These are phyloP conservation scores for Lottia gigantea DNA, from an alignment of 2,888 invertebrate genomes.

Conservation along the genomic window DNA sequence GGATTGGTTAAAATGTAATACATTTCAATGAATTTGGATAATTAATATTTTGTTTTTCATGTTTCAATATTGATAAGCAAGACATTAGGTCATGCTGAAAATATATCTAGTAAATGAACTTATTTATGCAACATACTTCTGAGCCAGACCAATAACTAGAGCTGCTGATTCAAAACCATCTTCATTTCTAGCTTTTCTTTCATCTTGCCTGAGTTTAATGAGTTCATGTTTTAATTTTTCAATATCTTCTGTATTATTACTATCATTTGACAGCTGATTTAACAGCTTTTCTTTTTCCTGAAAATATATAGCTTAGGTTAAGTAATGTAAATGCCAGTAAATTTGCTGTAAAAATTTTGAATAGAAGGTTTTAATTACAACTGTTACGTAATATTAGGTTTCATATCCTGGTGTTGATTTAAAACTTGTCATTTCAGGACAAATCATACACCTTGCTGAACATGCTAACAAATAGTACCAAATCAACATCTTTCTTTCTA, in stretches of 20 bases:
- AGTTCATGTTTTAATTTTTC: conserved; percentile 46
- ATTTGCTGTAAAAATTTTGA: no score
- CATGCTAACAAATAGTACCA: background rate
- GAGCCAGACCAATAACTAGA: conserved; percentile 47
- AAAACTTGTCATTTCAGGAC: background rate
- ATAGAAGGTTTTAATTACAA: no score
- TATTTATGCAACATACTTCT: conserved; percentile 35
- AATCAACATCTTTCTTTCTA: no score
- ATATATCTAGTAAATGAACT: no score
- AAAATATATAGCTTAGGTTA: background rate
- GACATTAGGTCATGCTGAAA: no score
- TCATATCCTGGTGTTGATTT: no score
- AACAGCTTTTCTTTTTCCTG: conserved; percentile 57
- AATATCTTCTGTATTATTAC: conserved; percentile 40
- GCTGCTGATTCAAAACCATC: conserved; percentile 56
- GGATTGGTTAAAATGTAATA: background rate
- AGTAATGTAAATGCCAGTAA: no score
- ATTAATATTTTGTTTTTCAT: no score
- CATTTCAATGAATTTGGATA: no score
- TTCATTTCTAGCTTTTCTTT: conserved; percentile 49
- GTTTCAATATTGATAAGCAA: no score
- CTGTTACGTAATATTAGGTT: no score
- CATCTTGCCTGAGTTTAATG: conserved; percentile 47
- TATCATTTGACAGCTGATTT: conserved; percentile 38
- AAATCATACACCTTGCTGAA: background rate